Conservation (phyloP, 2,888 invertebrate genomes). For the Mesorhabditis spiculigera region DNA sequence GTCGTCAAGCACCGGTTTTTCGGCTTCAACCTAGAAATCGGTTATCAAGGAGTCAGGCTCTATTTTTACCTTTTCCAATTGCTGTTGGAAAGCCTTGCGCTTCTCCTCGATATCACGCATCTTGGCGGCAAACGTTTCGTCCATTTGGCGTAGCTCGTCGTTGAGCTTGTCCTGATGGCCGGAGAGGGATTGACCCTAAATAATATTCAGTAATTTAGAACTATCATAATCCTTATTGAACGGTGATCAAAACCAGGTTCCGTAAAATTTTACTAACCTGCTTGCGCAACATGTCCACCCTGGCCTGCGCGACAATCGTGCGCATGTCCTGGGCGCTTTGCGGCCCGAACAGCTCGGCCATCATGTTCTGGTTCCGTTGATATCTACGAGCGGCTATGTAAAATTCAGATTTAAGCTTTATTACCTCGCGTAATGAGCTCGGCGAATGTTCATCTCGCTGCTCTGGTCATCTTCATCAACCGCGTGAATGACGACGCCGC, state of each 20-base stretch:
- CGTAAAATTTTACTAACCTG: slow-evolving; percentile 12
- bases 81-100: slow-evolving; percentile 33
- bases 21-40: slow-evolving; percentile 32
- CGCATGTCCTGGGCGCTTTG: slow-evolving; percentile 94
- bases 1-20: slow-evolving; percentile 46
- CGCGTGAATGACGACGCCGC: slow-evolving; percentile 51
- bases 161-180: slow-evolving; percentile 33
- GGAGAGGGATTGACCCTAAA: slow-evolving; percentile 24
- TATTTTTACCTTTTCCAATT: slow-evolving; percentile 27
- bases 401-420: too few relatives aligned
- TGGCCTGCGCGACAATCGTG: slow-evolving; percentile 70
- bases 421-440: slow-evolving; percentile 73
- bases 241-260: too few relatives aligned
- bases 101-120: slow-evolving; percentile 33
- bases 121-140: slow-evolving; percentile 57
- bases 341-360: slow-evolving; percentile 96
- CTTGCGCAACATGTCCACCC: slow-evolving; percentile 40
- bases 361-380: slow-evolving; percentile 87
- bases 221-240: too few relatives aligned
- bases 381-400: slow-evolving; percentile 13
- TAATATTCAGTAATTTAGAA: too few relatives aligned
- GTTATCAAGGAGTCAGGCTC: slow-evolving; percentile 16
- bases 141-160: slow-evolving; percentile 47
- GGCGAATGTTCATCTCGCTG: slow-evolving; percentile 74
- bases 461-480: slow-evolving; percentile 52